Percentiles rank a stretch among this genome's conserved stretches.
Evolutionary conservation across 2,113 vertebrate species (phyloP).

Genomic region (Ammodytes dubius): DNA sequence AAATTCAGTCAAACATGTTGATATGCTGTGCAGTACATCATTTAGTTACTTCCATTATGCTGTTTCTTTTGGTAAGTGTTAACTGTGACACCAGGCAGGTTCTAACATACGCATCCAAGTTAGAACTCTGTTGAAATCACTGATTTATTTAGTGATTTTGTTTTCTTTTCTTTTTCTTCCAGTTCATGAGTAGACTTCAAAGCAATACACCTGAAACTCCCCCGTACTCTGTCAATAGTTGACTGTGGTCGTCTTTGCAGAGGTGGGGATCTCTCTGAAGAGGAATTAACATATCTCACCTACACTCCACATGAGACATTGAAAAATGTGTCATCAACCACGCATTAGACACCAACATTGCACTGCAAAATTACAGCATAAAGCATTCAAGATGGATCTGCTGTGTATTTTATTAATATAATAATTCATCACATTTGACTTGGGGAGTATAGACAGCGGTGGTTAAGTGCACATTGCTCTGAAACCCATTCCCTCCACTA

Average conservation of each 20-base stretch:
- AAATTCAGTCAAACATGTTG: too few species aligned
- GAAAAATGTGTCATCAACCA: slow-evolving; percentile 38
- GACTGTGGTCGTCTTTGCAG: background rate
- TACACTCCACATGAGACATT: background rate
- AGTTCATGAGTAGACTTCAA: background rate
- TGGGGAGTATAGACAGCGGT: background rate
- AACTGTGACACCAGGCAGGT: background rate
- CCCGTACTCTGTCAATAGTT: background rate
- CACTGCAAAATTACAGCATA: background rate
- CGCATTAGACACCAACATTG: background rate
- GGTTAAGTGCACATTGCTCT: background rate
- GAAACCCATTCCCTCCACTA: background rate
- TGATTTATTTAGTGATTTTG: background rate
- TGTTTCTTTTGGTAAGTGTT: background rate
- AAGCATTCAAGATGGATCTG: background rate
- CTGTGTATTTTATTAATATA: background rate
- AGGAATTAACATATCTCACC: background rate
- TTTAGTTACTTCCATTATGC: background rate
- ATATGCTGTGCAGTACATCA: too few species aligned
- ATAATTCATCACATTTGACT: background rate
- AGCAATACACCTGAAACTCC: slow-evolving; percentile 14
- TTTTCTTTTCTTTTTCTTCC: too few species aligned
- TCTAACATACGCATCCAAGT: background rate
- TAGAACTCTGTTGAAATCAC: background rate
- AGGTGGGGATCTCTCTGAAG: slow-evolving; percentile 19